Base-by-base conservation (phyloP, 2,888 invertebrate species). In the Acanthosoma haemorrhoidale region DNA sequence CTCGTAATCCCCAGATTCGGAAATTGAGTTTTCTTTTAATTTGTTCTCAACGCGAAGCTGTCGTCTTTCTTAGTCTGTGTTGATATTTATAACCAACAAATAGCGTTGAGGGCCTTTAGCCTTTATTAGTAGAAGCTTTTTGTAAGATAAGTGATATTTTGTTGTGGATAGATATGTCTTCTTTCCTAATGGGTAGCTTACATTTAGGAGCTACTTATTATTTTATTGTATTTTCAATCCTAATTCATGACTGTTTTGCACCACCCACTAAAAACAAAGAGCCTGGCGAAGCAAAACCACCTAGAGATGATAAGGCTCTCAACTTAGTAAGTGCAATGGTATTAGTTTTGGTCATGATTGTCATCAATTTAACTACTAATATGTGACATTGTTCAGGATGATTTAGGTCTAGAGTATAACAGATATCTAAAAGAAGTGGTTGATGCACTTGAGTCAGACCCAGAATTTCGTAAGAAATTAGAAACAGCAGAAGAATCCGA, bases 381-480 rank as follows among this genome's bases (percentile, higher is more conserved):
- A 13, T 69, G 3, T 21, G 11, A 25, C 9, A 3, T 9, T 15
- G 32, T 72, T 31, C 34, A 73, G 72, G 72, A 73, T 41, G 67
- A 69, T 21, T 21, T 70, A 25, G 69, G 57, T 36, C 84, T 91
- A 80, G 91, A 91, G 78, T 97, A 97, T 81, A 90, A 92, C 75
- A 83, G 92, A 51, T 97, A 97, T 79, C 81, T 97, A 51, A 88
- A 89, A 75, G 94, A 97, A 81, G 93, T 97, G 0, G 92, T 96
- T 0, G 87, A 90, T 77, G 88, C 91, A 0, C 80, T 97, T 29
- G 96, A 97, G 81, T 90, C 89, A 75, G 97, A 97, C 82, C 86
- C 88, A 1, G 88, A 89, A 8, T 95, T 95, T 77, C 85, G 89
- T 38, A 85, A 87, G 72, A 91, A 92, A 77, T 79, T 95, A 51